Conservation (phyloP, 2,797 vertebrate genomes). For the Arrhamphus sclerolepis region DNA sequence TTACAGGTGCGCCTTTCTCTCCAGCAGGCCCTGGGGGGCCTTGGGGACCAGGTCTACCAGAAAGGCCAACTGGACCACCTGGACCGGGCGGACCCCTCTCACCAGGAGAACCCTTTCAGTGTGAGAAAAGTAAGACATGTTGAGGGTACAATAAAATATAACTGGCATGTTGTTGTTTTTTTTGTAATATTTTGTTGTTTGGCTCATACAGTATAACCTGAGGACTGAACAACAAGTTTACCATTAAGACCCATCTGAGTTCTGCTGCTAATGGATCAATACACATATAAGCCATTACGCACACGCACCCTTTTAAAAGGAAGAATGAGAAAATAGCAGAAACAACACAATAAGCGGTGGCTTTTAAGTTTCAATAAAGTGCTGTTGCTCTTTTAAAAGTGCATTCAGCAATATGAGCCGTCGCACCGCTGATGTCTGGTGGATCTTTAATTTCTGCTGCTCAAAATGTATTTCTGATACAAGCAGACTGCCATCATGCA, state of each 20-base stretch:
- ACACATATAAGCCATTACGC: background rate
- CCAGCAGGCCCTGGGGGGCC: constrained; percentile 96
- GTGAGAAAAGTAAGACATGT: background rate
- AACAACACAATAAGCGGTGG: constrained; percentile 21
- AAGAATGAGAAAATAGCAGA: constrained; percentile 26
- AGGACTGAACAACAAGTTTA: constrained; percentile 15
- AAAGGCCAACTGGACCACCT: constrained; percentile 93
- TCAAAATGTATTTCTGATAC: constrained; percentile 25
- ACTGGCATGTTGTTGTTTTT: background rate
- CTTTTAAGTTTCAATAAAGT: constrained; percentile 48
- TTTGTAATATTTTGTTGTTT: background rate
- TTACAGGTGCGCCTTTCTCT: constrained; percentile 96
- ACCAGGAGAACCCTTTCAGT: constrained; percentile 90
- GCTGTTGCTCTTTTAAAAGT: constrained; percentile 33
- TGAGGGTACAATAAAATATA: background rate
- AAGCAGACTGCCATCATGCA: constrained; percentile 9
- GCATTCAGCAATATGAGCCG: constrained; percentile 31
- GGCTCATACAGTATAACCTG: constrained; percentile 6
- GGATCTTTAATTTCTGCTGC: constrained; percentile 14
- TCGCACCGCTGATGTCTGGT: constrained; percentile 4
- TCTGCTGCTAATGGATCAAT: constrained; percentile 46
- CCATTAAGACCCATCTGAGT: constrained; percentile 33
- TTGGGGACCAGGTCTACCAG: constrained; percentile 94
- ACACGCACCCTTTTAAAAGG: constrained; percentile 8
- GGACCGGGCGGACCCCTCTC: constrained; percentile 92